Percentiles rank a stretch among this genome's conserved stretches.
Evolutionary conservation across 2,797 vertebrate genomes (phyloP).

Genomic region (Micropoecilia bifurca): DNA sequence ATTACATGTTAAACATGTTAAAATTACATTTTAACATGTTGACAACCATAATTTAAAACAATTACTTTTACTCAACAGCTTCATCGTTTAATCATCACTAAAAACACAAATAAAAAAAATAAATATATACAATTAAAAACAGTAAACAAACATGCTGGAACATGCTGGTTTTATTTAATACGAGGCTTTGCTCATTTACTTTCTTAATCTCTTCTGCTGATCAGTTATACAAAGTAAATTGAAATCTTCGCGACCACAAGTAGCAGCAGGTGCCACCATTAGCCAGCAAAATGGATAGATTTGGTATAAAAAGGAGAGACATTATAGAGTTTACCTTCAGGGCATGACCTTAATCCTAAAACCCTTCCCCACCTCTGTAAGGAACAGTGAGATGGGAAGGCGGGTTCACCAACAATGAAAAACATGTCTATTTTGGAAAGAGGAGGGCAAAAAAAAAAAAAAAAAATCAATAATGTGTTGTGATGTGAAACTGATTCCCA

Average conservation of each 20-base stretch:
- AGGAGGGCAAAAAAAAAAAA: background rate
- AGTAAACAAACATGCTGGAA: background rate
- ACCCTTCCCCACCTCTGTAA: constrained; percentile 54
- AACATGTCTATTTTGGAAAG: constrained; percentile 70
- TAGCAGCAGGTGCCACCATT: constrained; percentile 29
- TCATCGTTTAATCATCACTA: background rate
- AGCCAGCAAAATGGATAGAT: constrained; percentile 43
- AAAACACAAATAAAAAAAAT: background rate
- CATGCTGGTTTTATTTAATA: background rate
- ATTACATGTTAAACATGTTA: too few relatives aligned
- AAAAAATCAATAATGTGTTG: constrained; percentile 83
- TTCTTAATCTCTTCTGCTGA: background rate
- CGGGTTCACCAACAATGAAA: constrained; percentile 68
- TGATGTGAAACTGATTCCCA: constrained; percentile 84
- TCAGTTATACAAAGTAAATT: background rate
- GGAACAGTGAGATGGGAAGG: constrained; percentile 61
- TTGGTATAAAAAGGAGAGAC: constrained; percentile 44
- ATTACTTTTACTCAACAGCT: background rate
- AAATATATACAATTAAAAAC: background rate
- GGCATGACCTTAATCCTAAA: constrained; percentile 69
- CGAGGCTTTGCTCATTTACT: background rate
- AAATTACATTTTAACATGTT: background rate
- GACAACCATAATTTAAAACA: background rate
- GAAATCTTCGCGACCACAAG: background rate
- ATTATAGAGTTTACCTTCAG: constrained; percentile 64